Evolutionary conservation across 2,888 invertebrate genomes (phyloP).

Genomic region (Drosophila neutralis): DNA sequence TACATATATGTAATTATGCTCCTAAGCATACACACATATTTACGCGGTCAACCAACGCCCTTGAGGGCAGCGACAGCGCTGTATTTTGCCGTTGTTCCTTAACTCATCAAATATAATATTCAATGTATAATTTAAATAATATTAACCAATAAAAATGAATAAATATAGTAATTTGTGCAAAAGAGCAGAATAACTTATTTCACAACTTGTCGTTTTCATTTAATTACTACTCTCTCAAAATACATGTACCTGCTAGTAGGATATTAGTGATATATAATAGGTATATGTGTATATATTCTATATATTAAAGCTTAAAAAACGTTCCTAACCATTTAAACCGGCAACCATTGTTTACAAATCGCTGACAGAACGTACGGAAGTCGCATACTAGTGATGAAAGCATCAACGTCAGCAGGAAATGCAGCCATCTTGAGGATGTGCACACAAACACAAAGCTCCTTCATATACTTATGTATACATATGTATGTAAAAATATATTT

Average conservation of each 20-base stretch:
- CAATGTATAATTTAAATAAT: background rate
- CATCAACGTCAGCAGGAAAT: slow-evolving; percentile 45
- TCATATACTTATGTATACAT: background rate
- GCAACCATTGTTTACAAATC: background rate
- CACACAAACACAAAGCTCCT: slow-evolving; percentile 10
- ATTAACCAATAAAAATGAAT: background rate
- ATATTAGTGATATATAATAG: background rate
- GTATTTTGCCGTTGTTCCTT: background rate
- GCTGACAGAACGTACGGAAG: slow-evolving; percentile 40
- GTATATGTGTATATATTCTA: background rate
- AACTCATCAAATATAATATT: background rate
- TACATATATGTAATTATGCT: background rate
- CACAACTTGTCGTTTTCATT: background rate
- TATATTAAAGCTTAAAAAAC: background rate
- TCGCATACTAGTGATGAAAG: slow-evolving; percentile 7
- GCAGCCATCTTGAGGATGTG: slow-evolving; percentile 52
- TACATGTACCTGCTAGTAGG: background rate
- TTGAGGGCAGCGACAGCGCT: background rate
- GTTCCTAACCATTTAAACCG: background rate
- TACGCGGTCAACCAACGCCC: background rate
- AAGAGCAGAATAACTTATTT: background rate
- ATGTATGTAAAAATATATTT: background rate
- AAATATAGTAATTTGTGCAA: background rate
- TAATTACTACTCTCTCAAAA: background rate
- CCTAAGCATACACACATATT: background rate